Conservation (phyloP, 2,797 vertebrate species). For the Hypotaenidia okinawae region DNA sequence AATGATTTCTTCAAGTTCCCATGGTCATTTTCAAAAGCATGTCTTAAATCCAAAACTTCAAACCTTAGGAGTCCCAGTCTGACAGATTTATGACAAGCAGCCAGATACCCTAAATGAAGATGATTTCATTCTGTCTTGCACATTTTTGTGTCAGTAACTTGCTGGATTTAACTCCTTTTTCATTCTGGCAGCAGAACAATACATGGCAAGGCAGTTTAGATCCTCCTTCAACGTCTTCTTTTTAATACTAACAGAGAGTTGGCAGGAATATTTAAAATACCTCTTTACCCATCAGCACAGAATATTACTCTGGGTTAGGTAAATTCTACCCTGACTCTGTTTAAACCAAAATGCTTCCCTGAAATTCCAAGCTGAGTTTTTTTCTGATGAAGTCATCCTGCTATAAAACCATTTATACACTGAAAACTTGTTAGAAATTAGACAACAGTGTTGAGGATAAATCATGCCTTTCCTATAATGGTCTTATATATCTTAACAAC, state of each 20-base stretch:
- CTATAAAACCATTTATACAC: background rate
- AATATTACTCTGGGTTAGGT: background rate
- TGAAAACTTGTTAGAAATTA: background rate
- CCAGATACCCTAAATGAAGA: background rate
- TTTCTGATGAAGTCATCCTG: background rate
- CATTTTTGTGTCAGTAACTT: background rate
- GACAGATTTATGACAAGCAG: background rate
- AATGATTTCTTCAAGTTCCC: background rate
- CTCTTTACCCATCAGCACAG: background rate
- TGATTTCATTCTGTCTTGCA: background rate
- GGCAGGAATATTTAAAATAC: background rate
- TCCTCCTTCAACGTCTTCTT: background rate
- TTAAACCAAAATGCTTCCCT: background rate
- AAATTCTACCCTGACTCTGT: background rate
- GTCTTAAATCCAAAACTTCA: background rate
- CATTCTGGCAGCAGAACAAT: background rate
- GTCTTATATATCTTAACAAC: background rate
- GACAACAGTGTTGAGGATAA: background rate
- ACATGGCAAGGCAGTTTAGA: background rate
- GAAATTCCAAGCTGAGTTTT: background rate
- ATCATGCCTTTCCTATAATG: background rate
- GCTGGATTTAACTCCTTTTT: background rate
- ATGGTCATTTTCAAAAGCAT: background rate
- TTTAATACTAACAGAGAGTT: background rate
- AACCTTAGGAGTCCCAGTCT: background rate